Evolutionary conservation across 2,888 invertebrate species (phyloP), one percentile per base, ranked within the genome.

Genomic region (Tetragonisca angustula): DNA sequence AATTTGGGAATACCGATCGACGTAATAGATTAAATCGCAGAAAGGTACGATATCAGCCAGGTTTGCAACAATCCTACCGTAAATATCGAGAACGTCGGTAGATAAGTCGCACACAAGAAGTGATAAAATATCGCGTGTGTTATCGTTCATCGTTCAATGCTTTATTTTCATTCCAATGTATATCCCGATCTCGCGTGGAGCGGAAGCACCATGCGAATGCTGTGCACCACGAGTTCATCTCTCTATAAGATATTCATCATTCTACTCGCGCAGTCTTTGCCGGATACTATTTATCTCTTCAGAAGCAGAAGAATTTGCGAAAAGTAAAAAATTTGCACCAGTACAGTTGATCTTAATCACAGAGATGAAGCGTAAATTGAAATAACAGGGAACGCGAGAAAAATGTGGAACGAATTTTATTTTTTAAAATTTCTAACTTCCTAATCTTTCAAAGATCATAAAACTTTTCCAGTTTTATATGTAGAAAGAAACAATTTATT

Each of bases 131-230:
- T 67, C 56, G 43, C 32, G 56, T 24, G 43, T 21, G 67, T 67
- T 75, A 75, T 75, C 67, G 56, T 59, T 56, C 15, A 67, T 68
- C 59, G 24, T 9, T 32, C 32, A 6, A 49, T 76, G 56, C 27
- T 73, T 73, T 73, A 76, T 76, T 67, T 76, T 59, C 76, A 62
- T 69, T 76, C 69, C 68, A n/a, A n/a, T 59, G 50, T 32, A 59
- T 61, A 59, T 61, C 32, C 64, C 13, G 68, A 76, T 76, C 59
- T 59, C n/a, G 32, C 50, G 36, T 32, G n/a, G 32, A 68, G 50
- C 67, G 67, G 49, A 68, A 76, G 56, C 49, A 50, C 49, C 27
- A n/a, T n/a, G 32, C 24, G 68, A 59, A 69, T 61, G 50, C 68
- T 13, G 32, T 49, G 36, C 17, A 50, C 68, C 59, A 59, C 59